Conservation (phyloP, 2,888 invertebrate species). For the Zele albiditarsus region DNA sequence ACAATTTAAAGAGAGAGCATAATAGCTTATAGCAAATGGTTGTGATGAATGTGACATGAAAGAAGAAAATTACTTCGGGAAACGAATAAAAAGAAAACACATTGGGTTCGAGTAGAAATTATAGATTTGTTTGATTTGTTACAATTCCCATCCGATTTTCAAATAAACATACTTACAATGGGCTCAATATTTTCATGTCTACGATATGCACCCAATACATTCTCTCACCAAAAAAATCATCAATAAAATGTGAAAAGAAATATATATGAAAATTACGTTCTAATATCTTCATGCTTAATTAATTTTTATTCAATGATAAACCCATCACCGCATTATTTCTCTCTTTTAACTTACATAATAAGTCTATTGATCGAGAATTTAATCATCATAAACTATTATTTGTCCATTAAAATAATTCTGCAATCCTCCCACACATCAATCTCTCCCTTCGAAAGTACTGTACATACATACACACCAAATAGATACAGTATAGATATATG, state of each 20-base stretch:
- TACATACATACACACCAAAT: background rate
- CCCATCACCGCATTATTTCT: background rate
- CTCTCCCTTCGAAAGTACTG: background rate
- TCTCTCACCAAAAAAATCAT: too few species aligned
- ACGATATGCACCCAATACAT: too few species aligned
- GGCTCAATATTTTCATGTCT: too few species aligned
- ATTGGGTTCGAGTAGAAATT: background rate
- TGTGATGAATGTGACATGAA: background rate
- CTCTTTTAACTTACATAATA: background rate
- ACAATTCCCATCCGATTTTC: too few species aligned
- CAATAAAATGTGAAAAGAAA: too few species aligned
- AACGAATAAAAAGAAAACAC: background rate
- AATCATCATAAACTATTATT: background rate
- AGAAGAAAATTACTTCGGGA: background rate
- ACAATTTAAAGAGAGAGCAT: background rate
- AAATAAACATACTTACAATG: too few species aligned
- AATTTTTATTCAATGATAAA: background rate
- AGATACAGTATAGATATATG: background rate
- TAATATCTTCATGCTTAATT: too few species aligned
- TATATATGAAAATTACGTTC: too few species aligned
- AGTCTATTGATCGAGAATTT: background rate
- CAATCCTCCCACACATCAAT: background rate
- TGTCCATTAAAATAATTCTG: background rate
- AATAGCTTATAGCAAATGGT: constrained; percentile 21
- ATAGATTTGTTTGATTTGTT: background rate